Conservation (phyloP, 2,888 invertebrate species). For the Acholoe squamosa region DNA sequence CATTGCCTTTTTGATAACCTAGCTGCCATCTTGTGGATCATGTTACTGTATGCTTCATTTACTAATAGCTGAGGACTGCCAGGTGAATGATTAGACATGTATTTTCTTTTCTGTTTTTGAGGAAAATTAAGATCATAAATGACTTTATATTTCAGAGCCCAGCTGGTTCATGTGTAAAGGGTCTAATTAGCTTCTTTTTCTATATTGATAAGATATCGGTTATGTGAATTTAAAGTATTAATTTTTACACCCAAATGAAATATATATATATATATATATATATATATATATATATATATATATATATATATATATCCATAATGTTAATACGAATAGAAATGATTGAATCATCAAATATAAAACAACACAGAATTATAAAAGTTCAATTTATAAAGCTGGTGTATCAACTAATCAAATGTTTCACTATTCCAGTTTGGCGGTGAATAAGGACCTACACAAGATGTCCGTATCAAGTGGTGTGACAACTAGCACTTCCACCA, state of each 20-base stretch:
- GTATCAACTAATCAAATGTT: background rate
- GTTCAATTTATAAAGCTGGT: background rate
- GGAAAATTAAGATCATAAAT: too few species aligned
- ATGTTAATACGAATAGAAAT: background rate
- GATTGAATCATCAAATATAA: background rate
- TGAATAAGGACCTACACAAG: conserved; percentile 41
- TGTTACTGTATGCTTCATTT: too few species aligned
- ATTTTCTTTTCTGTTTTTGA: too few species aligned
- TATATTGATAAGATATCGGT: too few species aligned
- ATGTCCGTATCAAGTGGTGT: conserved; percentile 1
- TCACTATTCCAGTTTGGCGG: conserved; percentile 16
- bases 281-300: background rate
- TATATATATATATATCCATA: background rate
- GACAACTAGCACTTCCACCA: background rate
- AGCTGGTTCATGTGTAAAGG: too few species aligned
- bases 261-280: background rate
- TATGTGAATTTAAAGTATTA: too few species aligned
- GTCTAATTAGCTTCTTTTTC: too few species aligned
- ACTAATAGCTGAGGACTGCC: too few species aligned
- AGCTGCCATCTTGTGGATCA: too few species aligned
- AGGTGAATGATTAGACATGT: too few species aligned
- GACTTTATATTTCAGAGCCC: too few species aligned
- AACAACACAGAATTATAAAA: background rate
- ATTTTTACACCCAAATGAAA: background rate
- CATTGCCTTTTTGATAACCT: too few species aligned